Conservation (phyloP, 2,797 vertebrate genomes). For the Typhlichthys subterraneus region DNA sequence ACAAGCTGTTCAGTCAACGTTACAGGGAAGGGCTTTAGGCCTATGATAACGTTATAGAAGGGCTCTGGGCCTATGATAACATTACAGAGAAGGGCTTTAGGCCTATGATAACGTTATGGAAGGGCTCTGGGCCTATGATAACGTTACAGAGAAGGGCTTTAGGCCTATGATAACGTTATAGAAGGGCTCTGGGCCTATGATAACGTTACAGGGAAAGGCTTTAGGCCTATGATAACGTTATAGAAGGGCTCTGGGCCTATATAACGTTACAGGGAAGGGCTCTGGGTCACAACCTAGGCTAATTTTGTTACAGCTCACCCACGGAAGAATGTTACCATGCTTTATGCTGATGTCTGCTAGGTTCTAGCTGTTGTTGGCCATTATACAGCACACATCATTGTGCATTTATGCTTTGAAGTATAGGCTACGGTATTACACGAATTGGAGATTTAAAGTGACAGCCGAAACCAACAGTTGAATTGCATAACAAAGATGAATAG, state of each 20-base stretch:
- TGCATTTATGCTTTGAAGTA: neutral
- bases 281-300: slow-evolving; percentile 32
- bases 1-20: slow-evolving; percentile 29
- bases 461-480: neutral
- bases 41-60: too few relatives aligned
- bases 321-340: slow-evolving; percentile 30
- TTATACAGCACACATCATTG: slow-evolving; percentile 14
- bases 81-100: too few relatives aligned
- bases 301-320: slow-evolving; percentile 28
- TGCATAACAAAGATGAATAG: too few relatives aligned
- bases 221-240: slow-evolving; percentile 32
- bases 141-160: too few relatives aligned
- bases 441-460: slow-evolving; percentile 6
- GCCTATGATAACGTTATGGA: too few relatives aligned
- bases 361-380: slow-evolving; percentile 36
- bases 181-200: too few relatives aligned
- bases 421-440: slow-evolving; percentile 7
- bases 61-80: too few relatives aligned
- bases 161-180: too few relatives aligned
- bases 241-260: slow-evolving; percentile 15
- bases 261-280: slow-evolving; percentile 29
- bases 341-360: slow-evolving; percentile 16
- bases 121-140: too few relatives aligned
- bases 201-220: too few relatives aligned
- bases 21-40: too few relatives aligned